Evolutionary conservation across 92 coral and sea anemone species (phyloP).

Genomic region (Porites rus): DNA sequence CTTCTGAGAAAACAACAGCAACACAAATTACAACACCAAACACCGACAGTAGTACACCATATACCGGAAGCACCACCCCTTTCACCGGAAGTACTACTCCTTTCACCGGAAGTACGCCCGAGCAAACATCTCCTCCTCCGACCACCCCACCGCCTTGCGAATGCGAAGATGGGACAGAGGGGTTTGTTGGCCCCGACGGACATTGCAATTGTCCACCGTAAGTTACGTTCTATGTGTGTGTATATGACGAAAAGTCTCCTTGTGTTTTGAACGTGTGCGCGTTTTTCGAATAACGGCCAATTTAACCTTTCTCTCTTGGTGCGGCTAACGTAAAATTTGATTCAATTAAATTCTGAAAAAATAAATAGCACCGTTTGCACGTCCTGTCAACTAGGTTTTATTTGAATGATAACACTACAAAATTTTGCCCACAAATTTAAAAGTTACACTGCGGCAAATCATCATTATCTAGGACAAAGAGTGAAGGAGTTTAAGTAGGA

Average conservation of each 20-base stretch:
- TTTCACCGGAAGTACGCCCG: slow-evolving; percentile 33
- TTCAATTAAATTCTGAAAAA: background rate
- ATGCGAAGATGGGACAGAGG: slow-evolving; percentile 55
- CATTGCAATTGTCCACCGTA: slow-evolving; percentile 72
- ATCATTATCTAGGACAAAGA: background rate
- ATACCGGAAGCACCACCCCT: slow-evolving; percentile 31
- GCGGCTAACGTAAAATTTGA: background rate
- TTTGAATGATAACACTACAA: no score
- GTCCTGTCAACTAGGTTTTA: background rate
- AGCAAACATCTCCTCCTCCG: slow-evolving; percentile 35
- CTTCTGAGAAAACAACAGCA: slow-evolving; percentile 18
- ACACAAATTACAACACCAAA: background rate
- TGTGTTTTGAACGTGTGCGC: background rate
- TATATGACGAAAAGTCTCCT: background rate
- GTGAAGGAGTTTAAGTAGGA: background rate
- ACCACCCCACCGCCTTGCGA: slow-evolving; percentile 64
- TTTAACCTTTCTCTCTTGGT: background rate
- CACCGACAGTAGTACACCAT: slow-evolving; percentile 28
- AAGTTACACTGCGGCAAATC: background rate
- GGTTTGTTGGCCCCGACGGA: slow-evolving; percentile 46
- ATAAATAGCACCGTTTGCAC: background rate
- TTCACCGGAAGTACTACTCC: slow-evolving; percentile 37
- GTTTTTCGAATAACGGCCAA: background rate
- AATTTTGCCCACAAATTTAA: no score
- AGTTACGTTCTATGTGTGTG: slow-evolving; percentile 4